Percentiles rank a stretch among this genome's conserved stretches.
Conservation (phyloP, 1,140 invertebrate genomes). For the Achroia grisella region DNA sequence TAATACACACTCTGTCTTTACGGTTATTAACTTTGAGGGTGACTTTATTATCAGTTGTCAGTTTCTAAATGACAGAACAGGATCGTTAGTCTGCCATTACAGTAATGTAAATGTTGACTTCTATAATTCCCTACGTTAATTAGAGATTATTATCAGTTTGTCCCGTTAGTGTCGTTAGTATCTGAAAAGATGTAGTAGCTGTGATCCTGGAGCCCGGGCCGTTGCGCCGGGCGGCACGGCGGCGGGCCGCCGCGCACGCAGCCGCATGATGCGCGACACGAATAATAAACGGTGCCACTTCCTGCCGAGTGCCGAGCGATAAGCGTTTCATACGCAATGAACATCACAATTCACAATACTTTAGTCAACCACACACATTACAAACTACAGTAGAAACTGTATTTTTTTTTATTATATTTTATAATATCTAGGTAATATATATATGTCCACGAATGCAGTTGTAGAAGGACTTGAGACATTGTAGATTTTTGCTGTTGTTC, state of each 20-base stretch:
- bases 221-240: constrained; percentile 42
- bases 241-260: constrained; percentile 62
- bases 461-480: too few relatives aligned
- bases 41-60: constrained; percentile 3
- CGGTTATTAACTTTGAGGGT: not conserved
- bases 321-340: constrained; percentile 57
- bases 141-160: constrained; percentile 40
- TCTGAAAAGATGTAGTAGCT: constrained; percentile 40
- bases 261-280: constrained; percentile 62
- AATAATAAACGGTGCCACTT: constrained; percentile 71
- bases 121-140: constrained; percentile 38
- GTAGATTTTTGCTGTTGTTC: too few relatives aligned
- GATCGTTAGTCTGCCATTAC: constrained; percentile 4
- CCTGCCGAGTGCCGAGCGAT: constrained; percentile 49
- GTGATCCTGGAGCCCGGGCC: constrained; percentile 44
- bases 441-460: too few relatives aligned
- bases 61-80: constrained; percentile 1
- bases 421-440: too few relatives aligned
- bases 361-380: constrained; percentile 23
- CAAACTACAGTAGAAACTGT: too few relatives aligned
- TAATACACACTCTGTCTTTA: not conserved
- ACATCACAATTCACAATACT: constrained; percentile 44
- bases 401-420: too few relatives aligned
- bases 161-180: constrained; percentile 47
- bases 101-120: constrained; percentile 19